These are phyloP conservation scores for Meandrusa payeni DNA, from an alignment of 2,888 invertebrate genomes.

Conservation along the genomic window DNA sequence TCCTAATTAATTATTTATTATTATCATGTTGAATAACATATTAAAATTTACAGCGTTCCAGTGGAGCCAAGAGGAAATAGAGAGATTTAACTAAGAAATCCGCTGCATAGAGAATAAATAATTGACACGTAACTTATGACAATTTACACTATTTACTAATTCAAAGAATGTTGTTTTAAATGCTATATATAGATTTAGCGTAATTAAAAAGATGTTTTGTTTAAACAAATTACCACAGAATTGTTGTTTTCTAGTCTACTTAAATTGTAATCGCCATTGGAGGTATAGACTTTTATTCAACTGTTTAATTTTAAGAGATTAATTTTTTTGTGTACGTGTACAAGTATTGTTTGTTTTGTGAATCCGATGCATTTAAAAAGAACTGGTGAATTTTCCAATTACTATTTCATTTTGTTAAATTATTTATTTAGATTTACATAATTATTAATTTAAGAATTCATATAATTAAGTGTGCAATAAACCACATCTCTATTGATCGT, in stretches of 20 bases:
- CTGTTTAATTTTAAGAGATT: background rate
- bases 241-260: slow-evolving; percentile 11
- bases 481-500: background rate
- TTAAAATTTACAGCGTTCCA: slow-evolving; percentile 47
- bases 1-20: too few relatives aligned
- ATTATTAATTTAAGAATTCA: background rate
- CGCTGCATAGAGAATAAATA: too few relatives aligned
- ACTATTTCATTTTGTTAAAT: background rate
- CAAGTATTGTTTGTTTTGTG: background rate
- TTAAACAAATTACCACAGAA: too few relatives aligned
- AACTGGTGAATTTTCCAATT: background rate
- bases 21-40: background rate
- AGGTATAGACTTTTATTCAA: slow-evolving; percentile 3
- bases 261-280: background rate
- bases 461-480: slow-evolving; percentile 11
- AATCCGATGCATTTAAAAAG: background rate
- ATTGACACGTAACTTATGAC: background rate
- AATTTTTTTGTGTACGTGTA: background rate
- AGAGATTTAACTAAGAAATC: slow-evolving; percentile 28
- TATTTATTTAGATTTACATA: background rate
- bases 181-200: slow-evolving; percentile 3
- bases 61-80: slow-evolving; percentile 43
- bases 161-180: slow-evolving; percentile 1
- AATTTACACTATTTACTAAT: background rate
- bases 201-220: too few relatives aligned